Percentiles rank a stretch among this genome's conserved stretches.
phyloP scores from a whole-genome alignment of 2,113 vertebrate species.

The Cinclus cinclus region DNA sequence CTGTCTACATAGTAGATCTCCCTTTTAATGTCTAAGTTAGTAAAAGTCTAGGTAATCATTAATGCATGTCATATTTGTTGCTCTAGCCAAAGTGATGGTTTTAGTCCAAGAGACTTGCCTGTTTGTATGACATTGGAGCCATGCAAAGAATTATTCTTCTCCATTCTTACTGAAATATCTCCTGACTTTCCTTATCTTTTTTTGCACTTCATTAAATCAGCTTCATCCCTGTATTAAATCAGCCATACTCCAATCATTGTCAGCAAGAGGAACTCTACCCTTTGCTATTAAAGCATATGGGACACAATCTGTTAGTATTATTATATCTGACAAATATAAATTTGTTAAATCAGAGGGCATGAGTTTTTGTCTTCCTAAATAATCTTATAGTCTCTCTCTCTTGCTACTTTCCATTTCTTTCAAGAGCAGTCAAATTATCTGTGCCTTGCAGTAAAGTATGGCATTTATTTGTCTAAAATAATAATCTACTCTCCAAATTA shows the following conservation, averaged over 20 bases:
- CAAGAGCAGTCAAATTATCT: not conserved
- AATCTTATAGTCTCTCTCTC: not conserved
- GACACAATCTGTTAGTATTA: not conserved
- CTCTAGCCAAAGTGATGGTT: not conserved
- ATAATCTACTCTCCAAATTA: not conserved
- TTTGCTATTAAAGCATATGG: conserved; percentile 10
- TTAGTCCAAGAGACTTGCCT: not conserved
- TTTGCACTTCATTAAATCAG: not conserved
- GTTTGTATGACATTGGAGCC: not conserved
- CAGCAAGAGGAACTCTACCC: not conserved
- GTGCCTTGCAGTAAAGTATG: not conserved
- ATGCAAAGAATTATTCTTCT: not conserved
- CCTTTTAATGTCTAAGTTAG: not conserved
- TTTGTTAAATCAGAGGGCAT: not conserved
- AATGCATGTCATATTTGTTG: not conserved
- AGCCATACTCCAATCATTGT: not conserved
- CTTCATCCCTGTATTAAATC: not conserved
- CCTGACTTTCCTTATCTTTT: not conserved
- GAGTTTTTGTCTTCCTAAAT: conserved; percentile 13
- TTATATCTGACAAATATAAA: conserved; percentile 17
- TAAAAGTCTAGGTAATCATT: not conserved
- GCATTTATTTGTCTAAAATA: conserved; percentile 25
- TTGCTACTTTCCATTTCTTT: not conserved
- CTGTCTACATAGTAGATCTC: not conserved
- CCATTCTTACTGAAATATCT: not conserved